Base-by-base conservation (phyloP, 2,888 invertebrate genomes). In the Emesis furor region DNA sequence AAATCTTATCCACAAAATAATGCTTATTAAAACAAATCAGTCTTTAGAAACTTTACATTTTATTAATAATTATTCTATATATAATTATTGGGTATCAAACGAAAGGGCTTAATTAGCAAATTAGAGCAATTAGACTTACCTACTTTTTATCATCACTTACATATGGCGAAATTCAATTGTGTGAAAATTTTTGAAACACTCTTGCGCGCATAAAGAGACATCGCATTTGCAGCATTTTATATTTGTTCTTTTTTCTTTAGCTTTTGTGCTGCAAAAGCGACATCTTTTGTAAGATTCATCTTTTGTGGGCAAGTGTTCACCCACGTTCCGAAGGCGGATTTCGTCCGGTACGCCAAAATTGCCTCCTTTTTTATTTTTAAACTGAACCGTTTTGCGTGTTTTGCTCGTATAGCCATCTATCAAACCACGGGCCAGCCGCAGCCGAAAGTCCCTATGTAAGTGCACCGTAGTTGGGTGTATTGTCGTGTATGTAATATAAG, bases 401-500 rank as follows among this genome's bases (percentile, higher is more conserved):
- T 85, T 86, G 46, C 69, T 55, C 35, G 83, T 78, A 67, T 80
- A 78, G 73, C 82, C 82, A 42, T 81, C 73, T 62, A 88, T 79
- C 71, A 88, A 68, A 14, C 74, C 79, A 71, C 86, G 85, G 24
- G 86, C 88, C 51, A 89, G 79, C 35, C 80, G 79, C 59, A 88
- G 72, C 71, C 86, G 35, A 88, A 88, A 68, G 24, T 84, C 84
- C 65, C 86, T 59, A 73, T 89, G 88, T 30, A 76, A 71, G 76
- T 87, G 85, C n/a, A 37, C n/a, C 24, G 73, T 86, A 10, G 69
- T 69, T 62, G 79, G 72, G 39, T 87, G 89, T 73, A 78, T 78
- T 35, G 65, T 10, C 73, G 84, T 88, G 85, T 89, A 90, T 1
- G 89, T 89, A 12, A 89, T 91, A 59, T 73, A 78, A 24, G 75